Evolutionary conservation across 2,113 vertebrate species (phyloP), one percentile per base, ranked within the genome.

Genomic region (Regulus satrapa): DNA sequence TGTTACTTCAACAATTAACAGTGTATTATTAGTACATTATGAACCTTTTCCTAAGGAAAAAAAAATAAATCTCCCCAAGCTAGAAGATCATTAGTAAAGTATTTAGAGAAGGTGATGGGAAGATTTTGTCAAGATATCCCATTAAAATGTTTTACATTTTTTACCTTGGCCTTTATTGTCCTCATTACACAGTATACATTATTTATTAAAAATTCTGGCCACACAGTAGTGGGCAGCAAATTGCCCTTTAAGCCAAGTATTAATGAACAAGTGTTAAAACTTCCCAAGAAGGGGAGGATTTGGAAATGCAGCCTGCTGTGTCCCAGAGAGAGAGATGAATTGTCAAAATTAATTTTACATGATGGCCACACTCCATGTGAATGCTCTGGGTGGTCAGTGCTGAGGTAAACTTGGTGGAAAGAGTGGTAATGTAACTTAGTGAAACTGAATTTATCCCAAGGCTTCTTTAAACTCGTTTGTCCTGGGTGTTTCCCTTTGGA

Each of bases 101-200:
- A 88, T 94, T 97, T 88, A 89, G 87, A 94, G 96, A 97, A 92
- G 62, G 88, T 95, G 95, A 55, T 93, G 93, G 40, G 89, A 59
- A 96, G 89, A 91, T 97, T 98, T 98, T 20, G 24, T 91, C 76
- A 88, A 95, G 88, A 56, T 66, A 95, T 72, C 63, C 85, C 77
- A 85, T 98, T 97, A 97, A 97, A 95, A 95, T 96, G 34, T 96
- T 97, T 96, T 96, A 82, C 71, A 85, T 97, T 97, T 98, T 85
- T 97, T 96, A 96, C 92, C 62, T 96, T 92, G 84, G 81, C 91
- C 88, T 95, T 96, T 87, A 63, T 98, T 97, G 97, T 97, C 88
- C 90, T 96, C 91, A 94, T 98, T 97, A 97, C 95, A 94, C 66
- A 82, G 72, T 80, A 72, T 92, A 67, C 89, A 96, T 95, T 98